Base-by-base conservation (phyloP, 2,888 invertebrate genomes). In the Stegophylla sp. region DNA sequence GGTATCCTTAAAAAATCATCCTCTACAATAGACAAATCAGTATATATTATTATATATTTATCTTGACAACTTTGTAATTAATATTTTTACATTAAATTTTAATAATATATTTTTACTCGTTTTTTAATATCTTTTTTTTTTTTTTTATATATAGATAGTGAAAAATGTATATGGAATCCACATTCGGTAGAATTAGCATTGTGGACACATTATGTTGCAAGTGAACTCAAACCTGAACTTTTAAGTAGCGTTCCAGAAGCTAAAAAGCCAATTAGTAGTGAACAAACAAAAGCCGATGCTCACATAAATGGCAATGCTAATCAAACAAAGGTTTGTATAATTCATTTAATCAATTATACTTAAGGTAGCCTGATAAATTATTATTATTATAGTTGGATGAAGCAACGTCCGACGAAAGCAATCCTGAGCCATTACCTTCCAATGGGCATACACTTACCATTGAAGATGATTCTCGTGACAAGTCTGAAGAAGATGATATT, bases 201-300 rank as follows among this genome's bases (percentile, higher is more conserved):
- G 85, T 97, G 97, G 97, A 94, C 97, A 82, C 96, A 96, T 88
- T 93, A 93, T 86, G 92, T 96, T 82, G 91, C 95, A 83, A 92
- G 92, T 83, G 95, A 96, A 85, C 87, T 94, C 84, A 93, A 93
- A 87, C 95, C 96, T 51, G 93, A 94, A 85, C 87, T 96, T 83
- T 89, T 96, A 84, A 93, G 94, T 85, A 91, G 92, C 85, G 91
- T 94, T 88, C 92, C 91, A 26, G 85, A 84, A 69, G 82, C 84
- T 41, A 77, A 66, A 45, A 81, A 69, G 63, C 82, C 51, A 79
- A 59, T 48, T 81, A 82, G 45, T 81, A 82, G 45, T 64, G 81
- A 81, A 56, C 72, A 43, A 56, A 59, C 72, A 26, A 75, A 82
- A 17, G 23, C 67, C 10, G 74, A 75, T 28, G 63, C 83, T 82